phyloP scores from a whole-genome alignment of 2,113 vertebrate genomes.

The Scytalopus superciliaris region DNA sequence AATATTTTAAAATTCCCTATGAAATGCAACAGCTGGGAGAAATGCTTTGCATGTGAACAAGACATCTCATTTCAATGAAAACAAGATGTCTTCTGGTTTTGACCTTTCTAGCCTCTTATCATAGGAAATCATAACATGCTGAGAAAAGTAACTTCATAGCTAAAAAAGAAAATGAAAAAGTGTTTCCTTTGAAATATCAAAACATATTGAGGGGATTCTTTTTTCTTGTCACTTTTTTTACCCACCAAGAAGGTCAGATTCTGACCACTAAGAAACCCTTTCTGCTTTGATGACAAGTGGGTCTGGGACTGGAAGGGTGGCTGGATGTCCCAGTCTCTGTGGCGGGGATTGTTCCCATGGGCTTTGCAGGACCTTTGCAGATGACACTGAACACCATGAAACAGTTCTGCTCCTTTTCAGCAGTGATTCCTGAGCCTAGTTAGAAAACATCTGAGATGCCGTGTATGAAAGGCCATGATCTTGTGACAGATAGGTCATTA shows the following conservation, averaged over 20 bases:
- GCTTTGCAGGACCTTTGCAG: fast-evolving
- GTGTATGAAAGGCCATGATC: background rate
- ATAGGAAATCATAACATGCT: background rate
- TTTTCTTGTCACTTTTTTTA: background rate
- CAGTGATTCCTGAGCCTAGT: background rate
- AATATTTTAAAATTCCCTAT: background rate
- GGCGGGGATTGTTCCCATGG: fast-evolving
- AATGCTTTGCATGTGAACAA: background rate
- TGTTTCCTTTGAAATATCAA: background rate
- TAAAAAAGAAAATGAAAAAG: background rate
- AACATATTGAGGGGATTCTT: background rate
- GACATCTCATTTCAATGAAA: background rate
- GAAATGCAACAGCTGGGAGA: background rate
- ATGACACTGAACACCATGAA: background rate
- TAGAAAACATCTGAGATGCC: background rate
- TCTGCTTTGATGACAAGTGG: background rate
- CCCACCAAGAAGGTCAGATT: background rate
- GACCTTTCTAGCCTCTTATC: background rate
- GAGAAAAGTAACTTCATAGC: background rate
- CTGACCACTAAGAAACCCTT: background rate
- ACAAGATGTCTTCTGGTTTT: background rate
- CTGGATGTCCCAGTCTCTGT: fast-evolving
- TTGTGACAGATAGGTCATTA: slow-evolving; percentile 1
- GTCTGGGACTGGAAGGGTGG: background rate
- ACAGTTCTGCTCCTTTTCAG: fast-evolving